These are phyloP conservation scores for Xylocopa sonorina DNA, from an alignment of 1,140 invertebrate species.

Conservation along the genomic window DNA sequence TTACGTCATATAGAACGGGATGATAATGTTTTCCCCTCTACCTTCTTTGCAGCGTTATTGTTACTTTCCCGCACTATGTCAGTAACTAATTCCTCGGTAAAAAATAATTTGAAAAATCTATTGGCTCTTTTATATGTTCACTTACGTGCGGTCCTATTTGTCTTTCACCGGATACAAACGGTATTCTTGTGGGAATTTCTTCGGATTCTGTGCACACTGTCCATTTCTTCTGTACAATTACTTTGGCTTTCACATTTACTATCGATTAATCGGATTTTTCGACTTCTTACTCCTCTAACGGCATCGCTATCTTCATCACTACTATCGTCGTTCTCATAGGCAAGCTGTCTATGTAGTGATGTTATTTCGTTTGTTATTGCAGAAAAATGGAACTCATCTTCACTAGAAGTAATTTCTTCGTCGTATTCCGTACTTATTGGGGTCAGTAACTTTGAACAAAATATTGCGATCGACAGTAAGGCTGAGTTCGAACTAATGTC, in stretches of 20 bases:
- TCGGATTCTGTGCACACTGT: slow-evolving; percentile 30
- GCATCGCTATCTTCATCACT: slow-evolving; percentile 44
- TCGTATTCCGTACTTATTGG: slow-evolving; percentile 34
- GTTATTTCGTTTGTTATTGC: slow-evolving; percentile 44
- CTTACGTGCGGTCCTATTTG: slow-evolving; percentile 36
- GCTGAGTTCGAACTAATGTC: slow-evolving; percentile 30
- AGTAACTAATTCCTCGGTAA: not conserved
- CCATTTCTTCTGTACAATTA: slow-evolving; percentile 42
- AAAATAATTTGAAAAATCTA: slow-evolving; percentile 33
- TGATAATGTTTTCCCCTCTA: slow-evolving; percentile 19
- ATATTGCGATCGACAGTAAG: slow-evolving; percentile 12
- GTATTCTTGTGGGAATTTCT: slow-evolving; percentile 46
- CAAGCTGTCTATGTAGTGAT: slow-evolving; percentile 36
- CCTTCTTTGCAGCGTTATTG: slow-evolving; percentile 13
- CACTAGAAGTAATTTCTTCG: slow-evolving; percentile 37
- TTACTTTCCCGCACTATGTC: slow-evolving; percentile 22
- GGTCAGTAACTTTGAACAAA: slow-evolving; percentile 41
- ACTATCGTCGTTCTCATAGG: slow-evolving; percentile 18
- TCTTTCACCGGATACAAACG: slow-evolving; percentile 36
- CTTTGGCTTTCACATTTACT: slow-evolving; percentile 38
- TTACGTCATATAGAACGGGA: slow-evolving; percentile 19
- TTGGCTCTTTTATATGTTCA: not conserved
- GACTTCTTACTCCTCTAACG: slow-evolving; percentile 32
- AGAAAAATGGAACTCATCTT: no score
- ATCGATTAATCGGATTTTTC: slow-evolving; percentile 44